Conservation (phyloP, 2,797 vertebrate genomes). For the Anableps anableps region DNA sequence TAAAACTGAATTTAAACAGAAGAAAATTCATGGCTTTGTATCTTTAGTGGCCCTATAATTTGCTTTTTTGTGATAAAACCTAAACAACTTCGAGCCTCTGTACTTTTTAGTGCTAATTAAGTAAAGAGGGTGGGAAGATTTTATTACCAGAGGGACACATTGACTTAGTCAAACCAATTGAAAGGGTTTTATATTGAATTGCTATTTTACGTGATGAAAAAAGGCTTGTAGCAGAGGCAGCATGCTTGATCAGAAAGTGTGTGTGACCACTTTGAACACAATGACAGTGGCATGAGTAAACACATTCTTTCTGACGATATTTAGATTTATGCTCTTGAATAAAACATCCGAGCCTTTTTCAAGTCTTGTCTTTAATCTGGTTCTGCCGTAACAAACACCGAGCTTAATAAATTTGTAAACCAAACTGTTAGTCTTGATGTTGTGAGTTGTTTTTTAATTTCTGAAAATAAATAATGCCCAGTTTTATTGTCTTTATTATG, state of each 20-base stretch:
- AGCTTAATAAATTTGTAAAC: background rate
- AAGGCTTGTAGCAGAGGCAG: background rate
- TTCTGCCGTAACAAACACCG: background rate
- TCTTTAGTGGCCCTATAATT: conserved; percentile 1
- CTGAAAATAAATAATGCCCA: background rate
- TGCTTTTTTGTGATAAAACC: conserved; percentile 1
- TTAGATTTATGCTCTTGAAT: conserved; percentile 1
- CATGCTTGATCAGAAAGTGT: background rate
- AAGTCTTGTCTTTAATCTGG: conserved; percentile 1
- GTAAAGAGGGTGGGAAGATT: background rate
- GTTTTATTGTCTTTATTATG: background rate
- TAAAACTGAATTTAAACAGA: background rate
- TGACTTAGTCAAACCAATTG: background rate
- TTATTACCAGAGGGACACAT: background rate
- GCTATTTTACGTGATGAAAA: background rate
- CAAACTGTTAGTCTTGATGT: background rate
- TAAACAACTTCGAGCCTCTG: background rate
- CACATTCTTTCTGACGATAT: background rate
- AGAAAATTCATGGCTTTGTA: background rate
- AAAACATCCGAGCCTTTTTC: background rate
- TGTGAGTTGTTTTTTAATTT: background rate
- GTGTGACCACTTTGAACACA: conserved; percentile 3
- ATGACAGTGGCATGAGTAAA: background rate
- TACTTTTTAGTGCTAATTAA: conserved; percentile 11
- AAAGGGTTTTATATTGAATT: background rate